Base-by-base conservation (phyloP, 1,140 invertebrate genomes). In the Drosophila ohnishii region DNA sequence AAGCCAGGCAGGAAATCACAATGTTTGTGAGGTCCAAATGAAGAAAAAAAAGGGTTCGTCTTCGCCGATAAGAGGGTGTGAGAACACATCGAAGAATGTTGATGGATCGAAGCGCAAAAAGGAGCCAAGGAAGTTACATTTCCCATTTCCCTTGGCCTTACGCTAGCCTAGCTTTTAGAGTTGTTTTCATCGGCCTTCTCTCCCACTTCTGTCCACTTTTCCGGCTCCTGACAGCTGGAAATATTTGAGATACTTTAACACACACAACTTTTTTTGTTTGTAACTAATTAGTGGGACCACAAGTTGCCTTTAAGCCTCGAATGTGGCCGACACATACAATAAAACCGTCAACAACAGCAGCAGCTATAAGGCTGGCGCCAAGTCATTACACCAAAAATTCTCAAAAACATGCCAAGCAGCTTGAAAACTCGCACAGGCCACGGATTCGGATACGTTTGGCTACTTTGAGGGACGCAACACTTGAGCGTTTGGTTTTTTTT, bases 211-310 rank as follows among this genome's bases (percentile, higher is more conserved):
- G 60, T 57, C 25, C 50, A 57, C 9, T 61, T 25, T 19, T n/a
- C 11, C n/a, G 61, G 50, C 61, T 63, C 32, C 30, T 78, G 79
- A 82, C 78, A 78, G 74, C 58, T 73, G 76, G 47, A 82, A 77
- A 81, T 82, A 73, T 78, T 82, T 60, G 44, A 47, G 44, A 73
- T 67, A 78, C 79, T 81, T 81, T 51, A 81, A 45, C 62, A 72
- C 63, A 66, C 42, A 42, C 30, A 65, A 56, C 37, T 61, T 67
- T 74, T 73, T 35, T 25, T 22, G 34, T 55, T 37, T 37, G 51
- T 2, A 64, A 61, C 78, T 81, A 81, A 82, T 81, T 81, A 58
- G 63, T 10, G 51, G 71, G 66, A 55, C 61, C 74, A 61, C 56
- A 75, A 76, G 66, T 30, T 39, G 51, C 40, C 76, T 73, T 58